A percentile compares a stretch with the other conserved stretches of the same genome.
phyloP scores from a whole-genome alignment of 2,113 vertebrate species.

The Pheucticus melanocephalus region DNA sequence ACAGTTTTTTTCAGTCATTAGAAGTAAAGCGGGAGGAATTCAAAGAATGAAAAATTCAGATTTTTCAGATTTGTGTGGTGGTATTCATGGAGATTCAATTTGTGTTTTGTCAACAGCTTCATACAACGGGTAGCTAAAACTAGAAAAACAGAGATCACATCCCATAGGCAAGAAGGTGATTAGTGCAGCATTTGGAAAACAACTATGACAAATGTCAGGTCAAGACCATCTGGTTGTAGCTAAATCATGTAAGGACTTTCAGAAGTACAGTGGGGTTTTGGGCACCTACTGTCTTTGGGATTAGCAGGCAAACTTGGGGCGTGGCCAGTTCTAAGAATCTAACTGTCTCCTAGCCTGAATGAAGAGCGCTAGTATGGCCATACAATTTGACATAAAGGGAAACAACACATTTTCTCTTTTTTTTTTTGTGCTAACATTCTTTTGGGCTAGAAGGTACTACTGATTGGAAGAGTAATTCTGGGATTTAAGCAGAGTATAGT shows the following conservation, averaged over 20 bases:
- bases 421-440: not conserved
- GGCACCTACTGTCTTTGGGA: not conserved
- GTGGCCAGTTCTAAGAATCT: not conserved
- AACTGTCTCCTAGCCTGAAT: not conserved
- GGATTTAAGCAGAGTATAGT: not conserved
- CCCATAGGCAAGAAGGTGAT: not conserved
- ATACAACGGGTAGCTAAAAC: not conserved
- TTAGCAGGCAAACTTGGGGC: not conserved
- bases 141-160: not conserved
- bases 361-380: not conserved
- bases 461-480: not conserved
- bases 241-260: not conserved
- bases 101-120: not conserved
- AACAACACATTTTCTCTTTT: not conserved
- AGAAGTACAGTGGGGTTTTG: not conserved
- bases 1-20: not conserved
- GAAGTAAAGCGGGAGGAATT: not conserved
- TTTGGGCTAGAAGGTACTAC: not conserved
- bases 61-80: not conserved
- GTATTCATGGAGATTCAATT: not conserved
- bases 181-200: conserved; percentile 3
- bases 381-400: accelerated
- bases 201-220: not conserved
- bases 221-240: conserved; percentile 1
- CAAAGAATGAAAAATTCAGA: not conserved